Conservation (phyloP, 2,113 vertebrate species). For the Papio anubis region DNA sequence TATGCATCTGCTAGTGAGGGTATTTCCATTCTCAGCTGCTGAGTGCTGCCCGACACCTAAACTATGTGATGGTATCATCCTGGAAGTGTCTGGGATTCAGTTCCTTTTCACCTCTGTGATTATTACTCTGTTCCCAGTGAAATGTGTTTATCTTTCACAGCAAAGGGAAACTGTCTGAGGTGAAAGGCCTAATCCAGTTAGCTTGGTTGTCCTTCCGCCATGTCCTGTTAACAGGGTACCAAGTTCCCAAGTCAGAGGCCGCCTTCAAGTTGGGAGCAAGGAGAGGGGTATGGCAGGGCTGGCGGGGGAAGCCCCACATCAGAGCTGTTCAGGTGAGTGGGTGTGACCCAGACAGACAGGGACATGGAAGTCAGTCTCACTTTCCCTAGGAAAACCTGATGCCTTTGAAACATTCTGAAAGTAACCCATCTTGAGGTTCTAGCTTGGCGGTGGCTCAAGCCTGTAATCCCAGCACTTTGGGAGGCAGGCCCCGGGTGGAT, state of each 20-base stretch:
- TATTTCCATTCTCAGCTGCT: conserved; percentile 17
- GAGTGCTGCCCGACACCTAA: neutral
- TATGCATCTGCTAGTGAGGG: neutral
- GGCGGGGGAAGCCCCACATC: neutral
- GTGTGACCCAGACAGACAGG: neutral
- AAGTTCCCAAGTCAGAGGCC: conserved; percentile 52
- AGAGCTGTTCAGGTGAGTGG: conserved; percentile 38
- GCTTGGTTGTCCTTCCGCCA: no score
- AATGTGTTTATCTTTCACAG: conserved; percentile 26
- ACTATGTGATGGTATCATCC: neutral
- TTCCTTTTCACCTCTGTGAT: neutral
- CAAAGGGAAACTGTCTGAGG: neutral
- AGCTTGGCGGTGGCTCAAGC: no score
- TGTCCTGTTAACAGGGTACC: conserved; percentile 53
- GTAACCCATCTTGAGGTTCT: neutral
- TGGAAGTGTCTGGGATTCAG: neutral
- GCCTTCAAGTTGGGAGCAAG: conserved; percentile 57
- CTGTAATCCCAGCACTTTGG: no score
- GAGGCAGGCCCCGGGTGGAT: no score
- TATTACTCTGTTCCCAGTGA: conserved; percentile 22
- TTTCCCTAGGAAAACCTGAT: neutral
- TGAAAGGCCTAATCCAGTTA: no score
- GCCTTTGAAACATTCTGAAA: conserved; percentile 1
- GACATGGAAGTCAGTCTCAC: neutral
- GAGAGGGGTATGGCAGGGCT: conserved; percentile 10